Conservation (phyloP, 2,888 invertebrate genomes). For the Hirtodrosophila cameraria region DNA sequence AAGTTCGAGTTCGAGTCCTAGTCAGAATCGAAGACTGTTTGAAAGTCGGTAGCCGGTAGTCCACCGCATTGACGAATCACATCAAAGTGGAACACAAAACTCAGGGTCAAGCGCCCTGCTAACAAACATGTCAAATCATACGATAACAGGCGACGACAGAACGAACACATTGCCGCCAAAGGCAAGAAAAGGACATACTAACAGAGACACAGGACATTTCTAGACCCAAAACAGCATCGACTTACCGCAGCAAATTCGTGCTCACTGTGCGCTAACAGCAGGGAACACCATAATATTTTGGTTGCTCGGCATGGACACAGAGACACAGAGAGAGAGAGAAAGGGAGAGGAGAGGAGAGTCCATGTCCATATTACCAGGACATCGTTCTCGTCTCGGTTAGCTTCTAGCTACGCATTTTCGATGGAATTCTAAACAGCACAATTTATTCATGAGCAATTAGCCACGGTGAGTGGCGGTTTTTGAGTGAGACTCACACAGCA, state of each 20-base stretch:
- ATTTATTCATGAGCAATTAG: conserved; percentile 76
- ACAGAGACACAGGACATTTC: neutral
- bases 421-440: conserved; percentile 56
- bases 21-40: conserved; percentile 8
- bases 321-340: conserved; percentile 1
- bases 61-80: conserved; percentile 82
- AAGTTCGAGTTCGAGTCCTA: neutral
- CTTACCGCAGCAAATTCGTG: conserved; percentile 81
- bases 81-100: conserved; percentile 80
- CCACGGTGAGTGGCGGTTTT: conserved; percentile 73
- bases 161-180: conserved; percentile 51
- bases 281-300: conserved; percentile 82
- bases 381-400: conserved; percentile 13
- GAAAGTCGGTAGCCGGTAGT: conserved; percentile 69
- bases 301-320: conserved; percentile 66
- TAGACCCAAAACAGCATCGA: conserved; percentile 62
- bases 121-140: conserved; percentile 75
- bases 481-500: conserved; percentile 36
- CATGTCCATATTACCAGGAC: conserved; percentile 2
- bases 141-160: conserved; percentile 67
- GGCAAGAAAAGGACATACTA: conserved; percentile 15
- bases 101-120: conserved; percentile 65
- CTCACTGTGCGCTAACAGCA: conserved; percentile 73
- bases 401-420: conserved; percentile 48
- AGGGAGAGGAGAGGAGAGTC: neutral